A percentile compares a stretch with the other conserved stretches of the same genome.
phyloP scores from a whole-genome alignment of 2,888 invertebrate genomes.

The Saturnia pavonia region DNA sequence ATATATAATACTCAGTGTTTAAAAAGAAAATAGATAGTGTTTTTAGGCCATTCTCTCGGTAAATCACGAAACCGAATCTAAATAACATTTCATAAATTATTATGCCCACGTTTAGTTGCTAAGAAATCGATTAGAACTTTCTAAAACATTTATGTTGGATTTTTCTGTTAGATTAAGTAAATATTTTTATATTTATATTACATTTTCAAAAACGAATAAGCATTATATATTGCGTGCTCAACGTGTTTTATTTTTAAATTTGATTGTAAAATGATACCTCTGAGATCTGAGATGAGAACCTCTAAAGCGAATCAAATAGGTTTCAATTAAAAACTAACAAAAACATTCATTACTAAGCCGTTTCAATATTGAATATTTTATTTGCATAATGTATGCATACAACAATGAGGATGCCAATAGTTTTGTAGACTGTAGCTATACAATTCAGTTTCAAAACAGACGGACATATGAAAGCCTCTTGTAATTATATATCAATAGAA shows the following conservation, averaged over 20 bases:
- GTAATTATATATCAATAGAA: conserved; percentile 63
- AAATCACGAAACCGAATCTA: too few species aligned
- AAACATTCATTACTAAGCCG: background rate
- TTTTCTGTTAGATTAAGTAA: too few species aligned
- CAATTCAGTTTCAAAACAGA: conserved; percentile 44
- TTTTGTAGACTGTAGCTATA: conserved; percentile 28
- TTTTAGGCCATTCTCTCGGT: too few species aligned
- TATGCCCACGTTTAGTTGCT: too few species aligned
- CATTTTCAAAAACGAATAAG: too few species aligned
- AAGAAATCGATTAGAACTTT: too few species aligned
- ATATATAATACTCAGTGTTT: too few species aligned
- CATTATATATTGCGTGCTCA: background rate
- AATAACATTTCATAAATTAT: too few species aligned
- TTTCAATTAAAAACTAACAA: conserved; percentile 15
- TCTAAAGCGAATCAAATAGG: conserved; percentile 1
- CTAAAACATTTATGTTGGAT: too few species aligned
- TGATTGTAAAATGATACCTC: background rate
- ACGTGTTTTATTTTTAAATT: background rate
- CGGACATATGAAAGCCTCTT: conserved; percentile 42
- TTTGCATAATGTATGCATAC: background rate
- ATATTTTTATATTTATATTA: too few species aligned
- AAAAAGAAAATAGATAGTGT: too few species aligned
- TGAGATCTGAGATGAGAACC: background rate
- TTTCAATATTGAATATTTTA: conserved; percentile 7
- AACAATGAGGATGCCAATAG: conserved; percentile 10